Percentiles rank a stretch among this genome's conserved stretches.
phyloP scores from a whole-genome alignment of 2,113 vertebrate genomes.

The Gopherus evgoodei region DNA sequence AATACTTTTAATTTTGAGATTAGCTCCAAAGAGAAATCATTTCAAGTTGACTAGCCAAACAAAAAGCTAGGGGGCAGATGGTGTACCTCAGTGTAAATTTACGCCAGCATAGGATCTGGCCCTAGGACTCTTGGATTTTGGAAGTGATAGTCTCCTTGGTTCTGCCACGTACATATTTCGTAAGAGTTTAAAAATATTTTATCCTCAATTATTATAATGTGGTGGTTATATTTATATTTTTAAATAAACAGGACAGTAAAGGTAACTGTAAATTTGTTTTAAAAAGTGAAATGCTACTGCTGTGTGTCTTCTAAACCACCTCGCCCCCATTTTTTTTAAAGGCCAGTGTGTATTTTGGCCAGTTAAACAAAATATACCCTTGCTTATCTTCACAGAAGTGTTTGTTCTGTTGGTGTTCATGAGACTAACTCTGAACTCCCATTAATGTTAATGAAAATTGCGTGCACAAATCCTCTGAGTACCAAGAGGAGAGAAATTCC shows the following conservation, averaged over 20 bases:
- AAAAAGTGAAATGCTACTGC: slow-evolving; percentile 50
- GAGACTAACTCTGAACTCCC: neutral
- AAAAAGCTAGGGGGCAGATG: neutral
- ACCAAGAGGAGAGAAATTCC: fast-evolving
- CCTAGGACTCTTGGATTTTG: neutral
- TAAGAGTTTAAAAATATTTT: neutral
- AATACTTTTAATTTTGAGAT: neutral
- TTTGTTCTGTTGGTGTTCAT: slow-evolving; percentile 13
- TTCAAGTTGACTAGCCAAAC: neutral
- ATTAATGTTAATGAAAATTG: neutral
- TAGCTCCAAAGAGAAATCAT: neutral
- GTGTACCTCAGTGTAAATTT: neutral
- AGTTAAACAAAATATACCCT: slow-evolving; percentile 2
- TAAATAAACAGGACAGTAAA: neutral
- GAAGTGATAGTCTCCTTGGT: neutral
- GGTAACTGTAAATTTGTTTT: slow-evolving; percentile 13
- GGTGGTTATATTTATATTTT: neutral
- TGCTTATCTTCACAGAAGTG: neutral
- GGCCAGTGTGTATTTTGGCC: neutral
- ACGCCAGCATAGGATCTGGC: neutral
- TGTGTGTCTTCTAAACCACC: neutral
- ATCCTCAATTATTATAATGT: neutral
- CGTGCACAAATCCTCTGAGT: neutral
- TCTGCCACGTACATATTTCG: neutral
- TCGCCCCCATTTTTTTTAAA: neutral